Base-by-base conservation (phyloP, 2,113 vertebrate genomes). In the Coryphaenoides rupestris region DNA sequence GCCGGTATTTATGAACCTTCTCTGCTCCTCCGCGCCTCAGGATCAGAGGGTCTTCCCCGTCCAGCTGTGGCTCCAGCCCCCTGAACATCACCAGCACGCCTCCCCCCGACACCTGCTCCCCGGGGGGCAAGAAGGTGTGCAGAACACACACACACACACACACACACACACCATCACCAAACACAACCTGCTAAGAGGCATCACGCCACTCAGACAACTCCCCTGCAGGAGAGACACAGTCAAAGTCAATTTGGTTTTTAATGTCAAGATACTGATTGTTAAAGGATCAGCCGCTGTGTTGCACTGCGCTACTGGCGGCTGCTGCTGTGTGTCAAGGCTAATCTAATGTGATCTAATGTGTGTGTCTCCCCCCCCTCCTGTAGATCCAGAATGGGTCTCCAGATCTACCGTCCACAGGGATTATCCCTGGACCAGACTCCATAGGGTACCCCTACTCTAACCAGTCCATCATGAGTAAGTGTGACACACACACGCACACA, bases 61-160 rank as follows among this genome's bases (percentile, higher is more conserved):
- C 97, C 58, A 99, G 97, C 89, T 99, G 95, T 58, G 94, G 95
- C 63, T 99, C 96, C 10, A 98, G 96, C 76, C 97, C 97, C 0
- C 73, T 98, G 72, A 98, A 98, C 80, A 95, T 98, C 82, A 98
- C 95, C 84, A 97, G 94, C 88, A 98, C 96, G 0, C 97, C 97
- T 19, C 96, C 97, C 0, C 96, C 96, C 0, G 97, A 98, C 78
- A 93, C 94, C 10, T 93, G 94, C 72, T 98, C 96, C 1, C 96
- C 96, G 0, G 96, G 94, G 76, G 93, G 93, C 72, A 98, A 98
- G 86, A 99, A 95, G 93, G 97, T 98, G 55, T 78, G 71, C 57
- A 28, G 17, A 7, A 4, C 16, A 10, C 15, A n/a, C 21, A 45
- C 4, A 45, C 16, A 58, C 1, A 6, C 40, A 12, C 62, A 3